A percentile compares a stretch with the other conserved stretches of the same genome.
phyloP scores from a whole-genome alignment of 2,888 invertebrate species.

The Caenorhabditis angaria region DNA sequence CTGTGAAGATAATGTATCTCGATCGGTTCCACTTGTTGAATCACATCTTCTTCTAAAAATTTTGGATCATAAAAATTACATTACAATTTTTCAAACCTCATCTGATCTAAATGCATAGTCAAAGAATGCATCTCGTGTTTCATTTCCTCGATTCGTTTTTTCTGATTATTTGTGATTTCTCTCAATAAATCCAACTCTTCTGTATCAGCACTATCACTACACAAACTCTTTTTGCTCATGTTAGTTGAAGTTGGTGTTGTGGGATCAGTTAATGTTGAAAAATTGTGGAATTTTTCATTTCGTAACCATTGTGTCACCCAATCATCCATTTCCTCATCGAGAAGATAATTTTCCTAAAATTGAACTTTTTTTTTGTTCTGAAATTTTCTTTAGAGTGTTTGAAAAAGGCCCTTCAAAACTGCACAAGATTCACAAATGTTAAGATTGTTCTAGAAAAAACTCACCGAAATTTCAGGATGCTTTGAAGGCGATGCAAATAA shows the following conservation, averaged over 20 bases:
- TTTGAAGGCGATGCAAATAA: neutral
- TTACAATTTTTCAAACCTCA: conserved; percentile 27
- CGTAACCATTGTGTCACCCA: conserved; percentile 65
- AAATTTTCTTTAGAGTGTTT: too few relatives aligned
- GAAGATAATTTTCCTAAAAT: conserved; percentile 27
- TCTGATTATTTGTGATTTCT: conserved; percentile 64
- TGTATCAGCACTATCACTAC: conserved; percentile 35
- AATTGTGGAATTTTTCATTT: conserved; percentile 43
- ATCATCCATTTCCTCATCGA: conserved; percentile 48
- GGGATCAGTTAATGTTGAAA: conserved; percentile 26
- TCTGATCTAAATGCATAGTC: conserved; percentile 47
- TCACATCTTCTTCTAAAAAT: conserved; percentile 32
- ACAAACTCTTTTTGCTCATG: conserved; percentile 40
- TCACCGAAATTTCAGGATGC: conserved; percentile 3
- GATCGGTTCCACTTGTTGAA: conserved; percentile 25
- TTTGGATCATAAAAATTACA: neutral
- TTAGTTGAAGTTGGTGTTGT: conserved; percentile 39
- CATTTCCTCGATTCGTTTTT: conserved; percentile 54
- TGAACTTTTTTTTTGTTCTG: too few relatives aligned
- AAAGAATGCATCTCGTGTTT: conserved; percentile 51
- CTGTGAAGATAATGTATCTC: conserved; percentile 63
- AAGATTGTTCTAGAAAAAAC: neutral
- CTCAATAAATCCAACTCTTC: conserved; percentile 60
- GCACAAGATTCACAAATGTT: too few relatives aligned
- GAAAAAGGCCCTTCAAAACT: too few relatives aligned